Evolutionary conservation across 1,140 invertebrate species (phyloP).

Genomic region (Tetranychus cinnabarinus): DNA sequence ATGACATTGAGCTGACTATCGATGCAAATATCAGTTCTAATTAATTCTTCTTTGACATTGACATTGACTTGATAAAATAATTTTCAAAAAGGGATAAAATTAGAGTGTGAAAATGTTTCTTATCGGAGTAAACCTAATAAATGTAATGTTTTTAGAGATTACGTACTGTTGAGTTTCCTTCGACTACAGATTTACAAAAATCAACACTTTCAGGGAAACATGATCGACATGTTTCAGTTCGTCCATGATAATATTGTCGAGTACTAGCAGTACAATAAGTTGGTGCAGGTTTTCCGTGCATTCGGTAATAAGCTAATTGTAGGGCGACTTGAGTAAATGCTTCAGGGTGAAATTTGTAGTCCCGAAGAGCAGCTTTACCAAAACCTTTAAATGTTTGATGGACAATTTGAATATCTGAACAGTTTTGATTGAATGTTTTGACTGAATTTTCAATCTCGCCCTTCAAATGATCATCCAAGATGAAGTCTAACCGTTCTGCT

Average conservation of each 20-base stretch:
- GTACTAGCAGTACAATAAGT: conserved; percentile 30
- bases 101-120: neutral
- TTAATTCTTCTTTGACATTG: no score
- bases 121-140: no score
- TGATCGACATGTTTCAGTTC: conserved; percentile 29
- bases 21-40: neutral
- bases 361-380: conserved; percentile 29
- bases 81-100: no score
- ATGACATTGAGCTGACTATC: neutral
- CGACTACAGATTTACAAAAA: conserved; percentile 21
- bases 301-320: conserved; percentile 33
- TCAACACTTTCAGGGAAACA: conserved; percentile 22
- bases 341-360: conserved; percentile 30
- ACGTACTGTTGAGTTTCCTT: conserved; percentile 16
- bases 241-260: conserved; percentile 24
- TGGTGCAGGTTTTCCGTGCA: conserved; percentile 23
- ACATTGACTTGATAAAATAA: no score
- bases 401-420: conserved; percentile 1
- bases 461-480: conserved; percentile 12
- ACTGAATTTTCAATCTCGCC: conserved; percentile 13
- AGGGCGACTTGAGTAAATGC: conserved; percentile 36
- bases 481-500: conserved; percentile 18
- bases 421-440: conserved; percentile 1
- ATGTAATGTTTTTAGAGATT: no score
- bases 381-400: conserved; percentile 24